These are phyloP conservation scores for Cherax quadricarinatus DNA, from an alignment of 1,140 invertebrate genomes.

Conservation along the genomic window DNA sequence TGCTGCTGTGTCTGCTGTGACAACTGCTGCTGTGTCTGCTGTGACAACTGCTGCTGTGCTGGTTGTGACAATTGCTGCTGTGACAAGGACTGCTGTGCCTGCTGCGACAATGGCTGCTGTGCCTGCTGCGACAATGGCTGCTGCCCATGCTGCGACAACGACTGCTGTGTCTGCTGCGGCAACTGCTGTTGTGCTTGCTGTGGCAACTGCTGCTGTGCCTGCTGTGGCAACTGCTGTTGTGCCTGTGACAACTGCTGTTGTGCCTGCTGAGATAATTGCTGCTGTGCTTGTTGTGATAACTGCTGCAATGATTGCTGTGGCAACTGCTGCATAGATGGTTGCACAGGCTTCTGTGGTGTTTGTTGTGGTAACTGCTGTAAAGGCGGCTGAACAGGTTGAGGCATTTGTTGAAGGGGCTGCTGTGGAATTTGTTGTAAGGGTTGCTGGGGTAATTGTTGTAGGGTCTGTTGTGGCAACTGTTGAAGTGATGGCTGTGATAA, in stretches of 20 bases:
- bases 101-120: neutral
- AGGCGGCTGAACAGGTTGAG: neutral
- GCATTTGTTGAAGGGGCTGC: neutral
- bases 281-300: constrained; percentile 14
- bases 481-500: constrained; percentile 4
- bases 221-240: constrained; percentile 22
- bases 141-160: neutral
- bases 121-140: neutral
- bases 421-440: constrained; percentile 3
- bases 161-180: neutral
- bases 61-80: neutral
- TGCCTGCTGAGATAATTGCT: no score
- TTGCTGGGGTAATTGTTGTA: constrained; percentile 3
- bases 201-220: neutral
- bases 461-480: constrained; percentile 11
- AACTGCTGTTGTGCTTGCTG: neutral
- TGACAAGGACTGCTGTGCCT: neutral
- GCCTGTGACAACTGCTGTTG: constrained; percentile 2
- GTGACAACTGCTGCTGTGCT: neutral
- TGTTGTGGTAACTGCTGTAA: constrained; percentile 23
- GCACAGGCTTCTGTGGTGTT: neutral
- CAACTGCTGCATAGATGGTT: neutral
- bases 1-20: constrained; percentile 25
- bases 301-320: neutral
- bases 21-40: neutral